Evolutionary conservation across 2,888 invertebrate genomes (phyloP), one percentile per base, ranked within the genome.

Genomic region (Ormia ochracea): DNA sequence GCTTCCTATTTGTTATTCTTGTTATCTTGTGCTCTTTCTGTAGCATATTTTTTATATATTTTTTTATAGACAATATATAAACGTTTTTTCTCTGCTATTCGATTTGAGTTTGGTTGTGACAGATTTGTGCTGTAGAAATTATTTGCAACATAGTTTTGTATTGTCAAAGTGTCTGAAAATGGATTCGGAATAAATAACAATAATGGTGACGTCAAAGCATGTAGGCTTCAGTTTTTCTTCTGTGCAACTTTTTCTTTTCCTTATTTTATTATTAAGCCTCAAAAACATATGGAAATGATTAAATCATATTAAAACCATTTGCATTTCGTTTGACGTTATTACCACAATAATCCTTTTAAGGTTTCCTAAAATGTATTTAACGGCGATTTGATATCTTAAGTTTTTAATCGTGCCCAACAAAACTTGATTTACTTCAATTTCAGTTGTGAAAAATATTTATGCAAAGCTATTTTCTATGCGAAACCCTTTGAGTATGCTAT

Each of bases 91-190:
- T 5, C n/a, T 28, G 1, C 61, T 41, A 14, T 66, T n/a, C n/a
- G 9, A 1, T 23, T 56, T 23, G 17, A n/a, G 10, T 69, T 45
- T 69, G 61, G 31, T 41, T 63, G 33, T 69, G 74, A 74, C 69
- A 78, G 69, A 69, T 73, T 33, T 78, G 36, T 72, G 52, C 45
- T 77, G 52, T 3, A 31, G 9, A 14, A 45, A 21, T 45, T 45
- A 21, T 45, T 45, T 45, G 10, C 4, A 45, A 14, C n/a, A n/a
- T n/a, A n/a, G n/a, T n/a, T n/a, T n/a, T n/a, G n/a, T n/a, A n/a
- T n/a, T n/a, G n/a, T n/a, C n/a, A 38, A 38, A 14, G 3, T n/a
- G 9, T 17, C 58, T 36, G 14, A 36, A 48, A 36, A 48, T 48
- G 10, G 33, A 45, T 14, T 45, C 12, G 3, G 2, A 23, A 1